Evolutionary conservation across 2,797 vertebrate genomes (phyloP).

Genomic region (Hippoglossus hippoglossus): DNA sequence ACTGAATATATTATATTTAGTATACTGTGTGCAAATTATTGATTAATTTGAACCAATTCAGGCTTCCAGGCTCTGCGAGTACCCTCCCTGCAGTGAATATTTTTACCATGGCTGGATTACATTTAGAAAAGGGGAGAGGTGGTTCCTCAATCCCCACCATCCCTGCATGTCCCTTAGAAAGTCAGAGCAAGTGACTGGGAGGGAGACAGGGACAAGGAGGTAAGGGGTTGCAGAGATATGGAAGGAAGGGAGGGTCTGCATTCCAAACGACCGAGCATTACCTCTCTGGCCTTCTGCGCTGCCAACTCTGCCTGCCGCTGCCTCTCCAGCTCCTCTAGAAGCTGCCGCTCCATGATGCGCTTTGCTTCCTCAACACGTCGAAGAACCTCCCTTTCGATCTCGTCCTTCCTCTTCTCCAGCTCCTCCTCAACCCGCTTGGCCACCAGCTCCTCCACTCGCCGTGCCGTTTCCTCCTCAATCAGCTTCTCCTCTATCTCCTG

Average conservation of each 20-base stretch:
- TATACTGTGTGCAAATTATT: neutral
- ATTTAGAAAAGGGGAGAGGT: conserved; percentile 58
- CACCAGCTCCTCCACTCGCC: conserved; percentile 97
- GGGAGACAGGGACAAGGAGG: conserved; percentile 28
- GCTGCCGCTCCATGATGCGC: conserved; percentile 99
- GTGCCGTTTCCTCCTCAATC: conserved; percentile 98
- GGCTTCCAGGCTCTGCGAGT: neutral
- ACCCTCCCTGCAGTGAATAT: conserved; percentile 83
- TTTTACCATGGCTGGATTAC: conserved; percentile 86
- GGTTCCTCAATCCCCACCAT: conserved; percentile 8
- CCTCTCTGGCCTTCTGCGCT: conserved; percentile 99
- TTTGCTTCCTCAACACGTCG: conserved; percentile 98
- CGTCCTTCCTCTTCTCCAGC: conserved; percentile 96
- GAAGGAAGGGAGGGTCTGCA: conserved; percentile 81
- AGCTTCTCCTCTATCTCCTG: conserved; percentile 99
- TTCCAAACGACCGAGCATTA: conserved; percentile 99
- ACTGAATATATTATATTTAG: neutral
- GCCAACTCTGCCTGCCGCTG: conserved; percentile 98
- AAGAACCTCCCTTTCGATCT: conserved; percentile 97
- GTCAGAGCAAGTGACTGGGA: conserved; percentile 28
- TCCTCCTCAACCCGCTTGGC: conserved; percentile 98
- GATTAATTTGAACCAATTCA: too few relatives aligned
- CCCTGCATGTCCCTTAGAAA: conserved; percentile 21
- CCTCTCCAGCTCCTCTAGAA: conserved; percentile 99
- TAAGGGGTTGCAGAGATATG: conserved; percentile 28